Evolutionary conservation across 2,888 invertebrate genomes (phyloP), one percentile per base, ranked within the genome.

Genomic region (Resseliella maxima): DNA sequence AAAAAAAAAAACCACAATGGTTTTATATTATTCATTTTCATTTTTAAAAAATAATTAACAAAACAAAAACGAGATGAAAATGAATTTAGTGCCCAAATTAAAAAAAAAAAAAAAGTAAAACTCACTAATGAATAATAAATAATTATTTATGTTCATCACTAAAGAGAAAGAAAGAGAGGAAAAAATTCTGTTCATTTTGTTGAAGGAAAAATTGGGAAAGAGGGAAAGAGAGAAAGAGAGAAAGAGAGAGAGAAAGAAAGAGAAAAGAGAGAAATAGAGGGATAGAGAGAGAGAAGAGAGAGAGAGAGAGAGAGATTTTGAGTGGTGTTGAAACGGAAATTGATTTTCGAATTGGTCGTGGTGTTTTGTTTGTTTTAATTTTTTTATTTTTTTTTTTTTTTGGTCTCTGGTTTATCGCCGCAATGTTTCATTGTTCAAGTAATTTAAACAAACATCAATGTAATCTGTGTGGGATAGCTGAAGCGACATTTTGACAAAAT

Each of bases 401-500:
- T 45, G 45, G 45, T 8, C 24, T 59, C 6, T 1, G 27, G 3
- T 24, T 6, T 5, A 59, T 5, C 59, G 12, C 12, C 24, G 1
- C n/a, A 59, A 59, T 59, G 59, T 6, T 27, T 2, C 24, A 6
- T 27, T 24, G 3, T 59, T 24, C 59, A 59, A 59, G 27, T 59
- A 59, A 59, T 59, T 59, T 59, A 27, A 59, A 27, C 59, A 59
- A 59, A 27, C 59, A 59, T 27, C 59, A 59, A 27, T 59, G 59
- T 24, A 59, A 27, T 50, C 46, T 59, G 59, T 41, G 12, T 59
- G 72, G 27, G 15, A 72, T 27, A 15, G 72, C 15, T 72, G 27
- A 12, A 72, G 72, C 31, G 31, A 31, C 72, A 72, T 72, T 72
- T 72, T 72, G 72, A 72, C 72, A 72, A 35, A 72, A 31, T 72